A percentile compares a stretch with the other conserved stretches of the same genome.
Conservation (phyloP, 2,113 vertebrate species). For the Scophthalmus maximus region DNA sequence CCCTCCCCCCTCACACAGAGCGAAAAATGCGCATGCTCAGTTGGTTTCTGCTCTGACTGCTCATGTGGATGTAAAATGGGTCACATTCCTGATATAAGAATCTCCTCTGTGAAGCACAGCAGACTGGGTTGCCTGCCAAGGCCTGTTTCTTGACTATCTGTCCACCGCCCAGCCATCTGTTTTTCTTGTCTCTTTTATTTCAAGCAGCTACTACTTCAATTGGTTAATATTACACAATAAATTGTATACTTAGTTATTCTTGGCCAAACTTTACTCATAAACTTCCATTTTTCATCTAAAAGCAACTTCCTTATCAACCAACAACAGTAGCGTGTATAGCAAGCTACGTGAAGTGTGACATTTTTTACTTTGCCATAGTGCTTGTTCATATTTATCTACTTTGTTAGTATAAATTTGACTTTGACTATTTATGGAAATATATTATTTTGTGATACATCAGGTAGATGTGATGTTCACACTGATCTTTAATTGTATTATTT, state of each 20-base stretch:
- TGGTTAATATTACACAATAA: background rate
- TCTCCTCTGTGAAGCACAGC: conserved; percentile 74
- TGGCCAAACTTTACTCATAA: background rate
- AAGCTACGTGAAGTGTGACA: background rate
- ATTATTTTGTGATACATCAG: background rate
- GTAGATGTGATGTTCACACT: background rate
- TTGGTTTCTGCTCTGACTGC: conserved; percentile 57
- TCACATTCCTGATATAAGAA: conserved; percentile 80
- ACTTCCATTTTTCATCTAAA: background rate
- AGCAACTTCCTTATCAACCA: background rate
- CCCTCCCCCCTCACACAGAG: conserved; percentile 64
- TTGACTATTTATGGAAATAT: background rate
- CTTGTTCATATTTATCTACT: background rate
- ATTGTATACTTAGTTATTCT: background rate
- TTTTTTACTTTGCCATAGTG: background rate
- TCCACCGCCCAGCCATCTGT: conserved; percentile 22
- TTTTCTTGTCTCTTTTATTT: background rate
- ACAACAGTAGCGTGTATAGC: background rate
- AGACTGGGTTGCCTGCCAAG: conserved; percentile 75
- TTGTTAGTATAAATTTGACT: background rate
- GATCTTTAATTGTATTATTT: background rate
- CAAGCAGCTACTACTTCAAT: background rate
- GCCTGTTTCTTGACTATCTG: conserved; percentile 66
- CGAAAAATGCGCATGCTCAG: conserved; percentile 67
- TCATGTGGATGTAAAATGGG: conserved; percentile 80